Base-by-base conservation (phyloP, 1,140 invertebrate species). In the Halesus radiatus region DNA sequence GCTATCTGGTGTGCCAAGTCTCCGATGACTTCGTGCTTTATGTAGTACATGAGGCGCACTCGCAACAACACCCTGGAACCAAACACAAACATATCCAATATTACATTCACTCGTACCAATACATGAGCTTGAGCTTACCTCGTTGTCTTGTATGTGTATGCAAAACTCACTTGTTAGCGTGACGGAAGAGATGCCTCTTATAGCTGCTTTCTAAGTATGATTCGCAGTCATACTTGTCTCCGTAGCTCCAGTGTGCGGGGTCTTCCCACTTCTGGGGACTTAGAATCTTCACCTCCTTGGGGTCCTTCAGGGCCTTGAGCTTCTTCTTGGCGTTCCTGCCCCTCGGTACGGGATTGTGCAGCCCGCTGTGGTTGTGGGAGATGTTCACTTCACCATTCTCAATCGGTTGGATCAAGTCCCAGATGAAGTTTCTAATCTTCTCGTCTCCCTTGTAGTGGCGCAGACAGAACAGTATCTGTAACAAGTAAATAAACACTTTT, bases 1-100 rank as follows among this genome's bases (percentile, higher is more conserved):
- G 94, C 92, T 64, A 97, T 96, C 87, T 96, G 94, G 76, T 94
- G 92, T 23, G 95, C 95, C 80, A 95, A 90, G 84, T 98, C 97
- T n/a, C 97, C 97, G 85, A 99, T 97, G 26, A 99, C 97, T 92
- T 99, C 98, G 87, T 98, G 96, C 88, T 98, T 98, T 75, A 99
- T 96, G 88, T 99, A 99, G 87, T 98, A 98, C 85, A 99, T 92
- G 93, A 99, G 95, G 81, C 98, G 91, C 0, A 99, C 96, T 80
- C 98, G 92, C 52, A 99, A 89, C 77, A 99, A 89, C 76, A 99
- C 95, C 88, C 98, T 98, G 89, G 73, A 90, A 91, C 87, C 86
- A 86, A 84, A 26, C 10, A 79, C 26, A 56, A 58, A 68, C 32
- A n/a, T n/a, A n/a, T 64, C 60, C 54, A 56, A 56, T 8, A 56